Base-by-base conservation (phyloP, 2,888 invertebrate genomes). In the Drosophila suboccidentalis region DNA sequence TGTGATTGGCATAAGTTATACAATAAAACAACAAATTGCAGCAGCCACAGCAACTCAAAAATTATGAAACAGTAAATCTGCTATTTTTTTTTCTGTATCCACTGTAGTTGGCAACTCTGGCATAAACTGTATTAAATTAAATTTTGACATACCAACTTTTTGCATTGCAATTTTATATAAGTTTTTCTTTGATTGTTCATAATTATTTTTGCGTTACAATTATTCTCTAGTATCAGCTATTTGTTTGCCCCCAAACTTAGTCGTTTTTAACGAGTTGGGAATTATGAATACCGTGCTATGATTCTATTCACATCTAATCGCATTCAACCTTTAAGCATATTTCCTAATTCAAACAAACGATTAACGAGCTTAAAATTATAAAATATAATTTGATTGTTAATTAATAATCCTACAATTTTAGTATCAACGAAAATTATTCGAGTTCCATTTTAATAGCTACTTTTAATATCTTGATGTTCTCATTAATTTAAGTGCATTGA, bases 1-100 rank as follows among this genome's bases (percentile, higher is more conserved):
- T 84, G 71, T 89, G 87, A 85, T 86, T 84, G 89, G 73, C 81
- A 78, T 76, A 89, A 87, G 84, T 89, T 84, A 66, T 72, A 71
- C 64, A 84, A 86, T 64, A 53, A 41, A 34, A 60, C 17, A 51
- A 39, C 39, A 61, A 61, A 44, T 32, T 49, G n/a, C 44, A 32
- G 15, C 38, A 44, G 46, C 55, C 71, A 60, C 58, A 61, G 36
- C 13, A 65, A 4, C 53, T 47, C 55, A 47, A 34, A 75, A 50
- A 60, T 75, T 76, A 71, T 60, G 43, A 64, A 76, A 57, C 55
- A 49, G 41, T 19, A 55, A 75, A 70, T 62, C 54, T 62, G 54
- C 36, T 41, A 46, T 34, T 46, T 50, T 26, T 36, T 54, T 36
- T 44, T 22, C 11, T 46, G n/a, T 59, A 29, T 29, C 13, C 9